These are phyloP conservation scores for Acrobasis suavella DNA, from an alignment of 2,888 invertebrate species.

Conservation along the genomic window DNA sequence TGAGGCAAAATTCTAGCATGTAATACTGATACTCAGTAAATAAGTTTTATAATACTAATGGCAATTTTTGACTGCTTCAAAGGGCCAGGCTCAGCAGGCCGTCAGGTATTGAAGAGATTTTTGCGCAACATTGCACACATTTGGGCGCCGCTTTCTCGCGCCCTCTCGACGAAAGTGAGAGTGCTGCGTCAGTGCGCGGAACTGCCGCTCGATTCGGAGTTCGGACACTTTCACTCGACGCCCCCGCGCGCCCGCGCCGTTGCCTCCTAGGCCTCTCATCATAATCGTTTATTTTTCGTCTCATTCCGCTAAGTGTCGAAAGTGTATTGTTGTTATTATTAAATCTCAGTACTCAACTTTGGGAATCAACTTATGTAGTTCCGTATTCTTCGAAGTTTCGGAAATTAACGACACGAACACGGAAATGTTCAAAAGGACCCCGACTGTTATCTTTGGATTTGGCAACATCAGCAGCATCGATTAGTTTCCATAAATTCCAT, in stretches of 20 bases:
- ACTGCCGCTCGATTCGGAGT: not conserved
- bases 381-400: no score
- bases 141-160: slow-evolving; percentile 19
- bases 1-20: no score
- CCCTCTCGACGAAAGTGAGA: slow-evolving; percentile 19
- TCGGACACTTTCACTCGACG: slow-evolving; percentile 15
- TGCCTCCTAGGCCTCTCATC: not conserved
- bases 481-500: no score
- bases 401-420: no score
- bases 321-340: not conserved
- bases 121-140: slow-evolving; percentile 16
- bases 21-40: no score
- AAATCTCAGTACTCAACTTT: no score
- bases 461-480: no score
- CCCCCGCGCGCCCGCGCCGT: not conserved
- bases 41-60: no score
- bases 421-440: no score
- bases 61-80: not conserved
- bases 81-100: not conserved
- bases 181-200: slow-evolving; percentile 17
- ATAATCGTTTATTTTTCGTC: slow-evolving; percentile 8
- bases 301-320: not conserved
- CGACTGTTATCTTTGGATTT: no score
- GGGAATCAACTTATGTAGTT: no score
- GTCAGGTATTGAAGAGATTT: slow-evolving; percentile 1